Evolutionary conservation across 1,140 invertebrate genomes (phyloP).

Genomic region (Orius insidiosus): DNA sequence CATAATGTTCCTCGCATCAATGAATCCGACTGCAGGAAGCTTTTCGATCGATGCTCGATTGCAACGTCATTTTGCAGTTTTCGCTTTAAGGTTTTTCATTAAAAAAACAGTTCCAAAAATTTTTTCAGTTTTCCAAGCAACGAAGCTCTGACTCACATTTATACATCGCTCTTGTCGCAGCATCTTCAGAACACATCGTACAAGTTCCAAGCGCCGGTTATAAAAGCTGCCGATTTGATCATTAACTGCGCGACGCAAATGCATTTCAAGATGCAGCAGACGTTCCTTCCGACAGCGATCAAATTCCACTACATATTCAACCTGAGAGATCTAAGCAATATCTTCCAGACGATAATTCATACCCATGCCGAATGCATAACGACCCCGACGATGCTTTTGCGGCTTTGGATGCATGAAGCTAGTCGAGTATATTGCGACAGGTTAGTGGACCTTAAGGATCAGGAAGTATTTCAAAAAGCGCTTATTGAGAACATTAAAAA

Average conservation of each 20-base stretch:
- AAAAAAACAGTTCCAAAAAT: slow-evolving; percentile 18
- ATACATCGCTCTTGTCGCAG: slow-evolving; percentile 60
- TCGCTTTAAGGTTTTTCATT: slow-evolving; percentile 75
- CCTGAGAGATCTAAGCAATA: slow-evolving; percentile 78
- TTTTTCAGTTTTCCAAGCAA: slow-evolving; percentile 55
- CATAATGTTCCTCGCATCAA: slow-evolving; percentile 86
- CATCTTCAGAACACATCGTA: slow-evolving; percentile 52
- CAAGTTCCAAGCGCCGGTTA: slow-evolving; percentile 43
- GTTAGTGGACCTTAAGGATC: slow-evolving; percentile 47
- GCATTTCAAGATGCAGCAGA: slow-evolving; percentile 54
- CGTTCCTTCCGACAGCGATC: slow-evolving; percentile 76
- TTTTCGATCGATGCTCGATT: slow-evolving; percentile 85
- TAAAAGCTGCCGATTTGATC: slow-evolving; percentile 38
- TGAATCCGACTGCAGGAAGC: slow-evolving; percentile 92
- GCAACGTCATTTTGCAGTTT: slow-evolving; percentile 84
- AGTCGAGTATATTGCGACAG: slow-evolving; percentile 81
- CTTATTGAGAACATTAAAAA: slow-evolving; percentile 64
- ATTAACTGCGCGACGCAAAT: slow-evolving; percentile 56
- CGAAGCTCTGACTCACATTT: slow-evolving; percentile 68
- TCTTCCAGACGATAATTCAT: slow-evolving; percentile 39
- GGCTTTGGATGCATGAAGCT: slow-evolving; percentile 80
- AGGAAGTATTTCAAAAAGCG: slow-evolving; percentile 57
- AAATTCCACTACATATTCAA: slow-evolving; percentile 95
- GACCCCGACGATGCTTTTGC: slow-evolving; percentile 46
- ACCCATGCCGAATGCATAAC: slow-evolving; percentile 43